Base-by-base conservation (phyloP, 2,888 invertebrate genomes). In the Tholera decimalis region DNA sequence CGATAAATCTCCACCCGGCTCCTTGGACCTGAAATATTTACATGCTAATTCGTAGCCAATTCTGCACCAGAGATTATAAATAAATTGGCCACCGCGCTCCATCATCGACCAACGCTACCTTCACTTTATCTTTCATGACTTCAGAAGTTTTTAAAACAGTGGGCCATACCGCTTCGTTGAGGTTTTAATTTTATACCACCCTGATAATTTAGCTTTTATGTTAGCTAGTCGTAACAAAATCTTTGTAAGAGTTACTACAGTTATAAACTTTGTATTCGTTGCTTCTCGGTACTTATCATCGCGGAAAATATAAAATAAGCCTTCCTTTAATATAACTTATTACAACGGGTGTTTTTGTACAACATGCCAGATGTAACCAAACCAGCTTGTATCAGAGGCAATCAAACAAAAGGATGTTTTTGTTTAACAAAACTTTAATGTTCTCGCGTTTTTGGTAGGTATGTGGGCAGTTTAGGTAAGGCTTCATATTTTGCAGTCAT, bases 21-120 rank as follows among this genome's bases (percentile, higher is more conserved):
- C 90, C 92, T 91, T 91, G 93, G 94, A 94, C 94, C 90, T 95
- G 92, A 94, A 95, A 95, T 95, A 95, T 95, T 95, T 93, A 95
- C 93, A 95, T 95, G 94, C 92, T 95, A 95, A 95, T 95, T 94
- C 94, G 91, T 93, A 93, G 93, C 89, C 93, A 92, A 93, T 94
- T 92, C 91, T 88, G 92, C 91, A 91, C 91, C 92, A 91, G 92
- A 94, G 95, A 94, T 95, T 95, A 94, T 95, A 93, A 94, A 94
- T 94, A 94, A 95, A 93, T 92, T 90, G 92, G 88, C 89, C 88
- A 87, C 89, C 80, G 88, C 85, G 90, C 88, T 89, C 88, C 90
- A 91, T 93, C 91, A 91, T 91, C 89, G 87, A 84, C 86, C 86
- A 83, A 72, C 85, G 82, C 83, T 82, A 75, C 88, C 88, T 86